A percentile compares a stretch with the other conserved stretches of the same genome.
phyloP scores from a whole-genome alignment of 2,797 vertebrate species.

The Discoglossus pictus region DNA sequence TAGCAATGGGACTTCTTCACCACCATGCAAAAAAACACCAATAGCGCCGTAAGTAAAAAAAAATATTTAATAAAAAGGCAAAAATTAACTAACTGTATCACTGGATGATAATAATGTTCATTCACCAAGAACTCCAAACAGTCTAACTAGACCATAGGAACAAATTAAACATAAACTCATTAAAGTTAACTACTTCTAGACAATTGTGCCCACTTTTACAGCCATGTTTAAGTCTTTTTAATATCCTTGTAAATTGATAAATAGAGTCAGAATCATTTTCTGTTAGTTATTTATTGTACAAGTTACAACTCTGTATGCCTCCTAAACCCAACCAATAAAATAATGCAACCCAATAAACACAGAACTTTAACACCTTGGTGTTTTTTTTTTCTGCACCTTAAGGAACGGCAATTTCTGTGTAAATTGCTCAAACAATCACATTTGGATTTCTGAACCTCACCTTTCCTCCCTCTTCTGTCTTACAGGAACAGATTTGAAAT shows the following conservation, averaged over 20 bases:
- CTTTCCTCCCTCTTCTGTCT: conserved; percentile 56
- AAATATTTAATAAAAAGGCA: too few species aligned
- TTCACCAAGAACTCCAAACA: too few species aligned
- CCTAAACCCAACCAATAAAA: conserved; percentile 59
- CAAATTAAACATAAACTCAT: too few species aligned
- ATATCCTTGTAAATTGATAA: conserved; percentile 56
- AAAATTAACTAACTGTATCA: too few species aligned
- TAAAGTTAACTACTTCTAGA: conserved; percentile 14
- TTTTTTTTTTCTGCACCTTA: conserved; percentile 68
- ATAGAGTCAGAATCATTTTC: conserved; percentile 60
- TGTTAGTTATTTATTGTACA: conserved; percentile 50
- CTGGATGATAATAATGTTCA: too few species aligned
- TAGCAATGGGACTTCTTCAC: too few species aligned
- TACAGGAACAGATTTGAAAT: conserved; percentile 54
- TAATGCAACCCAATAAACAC: conserved; percentile 62
- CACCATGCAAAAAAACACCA: too few species aligned
- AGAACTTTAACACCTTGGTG: conserved; percentile 63
- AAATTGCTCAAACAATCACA: conserved; percentile 64
- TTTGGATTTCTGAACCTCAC: conserved; percentile 57
- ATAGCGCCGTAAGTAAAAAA: too few species aligned
- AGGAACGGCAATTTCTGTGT: conserved; percentile 65
- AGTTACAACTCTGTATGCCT: conserved; percentile 45
- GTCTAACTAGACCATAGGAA: neutral
- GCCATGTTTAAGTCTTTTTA: conserved; percentile 46
- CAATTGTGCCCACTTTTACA: conserved; percentile 12